Conservation (phyloP, 2,113 vertebrate genomes). For the Phrynosoma platyrhinos region DNA sequence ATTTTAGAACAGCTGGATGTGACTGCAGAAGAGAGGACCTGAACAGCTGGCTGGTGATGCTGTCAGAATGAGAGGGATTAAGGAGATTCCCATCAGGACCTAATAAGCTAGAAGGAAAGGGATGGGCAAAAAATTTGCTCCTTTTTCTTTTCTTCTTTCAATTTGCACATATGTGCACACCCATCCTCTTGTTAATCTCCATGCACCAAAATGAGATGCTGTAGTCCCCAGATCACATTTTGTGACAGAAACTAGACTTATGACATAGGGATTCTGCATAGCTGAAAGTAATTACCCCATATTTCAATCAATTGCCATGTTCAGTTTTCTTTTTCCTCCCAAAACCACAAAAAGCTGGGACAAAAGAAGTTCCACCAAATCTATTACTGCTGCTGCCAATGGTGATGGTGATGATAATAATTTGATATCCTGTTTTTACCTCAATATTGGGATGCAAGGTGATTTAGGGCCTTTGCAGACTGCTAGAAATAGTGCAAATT, state of each 20-base stretch:
- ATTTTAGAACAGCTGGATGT: slow-evolving; percentile 37
- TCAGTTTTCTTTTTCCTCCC: neutral
- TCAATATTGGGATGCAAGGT: no score
- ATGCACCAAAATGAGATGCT: no score
- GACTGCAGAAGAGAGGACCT: slow-evolving; percentile 6
- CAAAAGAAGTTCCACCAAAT: no score
- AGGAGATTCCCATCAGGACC: slow-evolving; percentile 20
- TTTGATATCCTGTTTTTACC: no score
- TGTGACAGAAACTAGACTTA: neutral
- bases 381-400: no score
- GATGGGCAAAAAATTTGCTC: neutral
- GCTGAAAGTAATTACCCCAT: no score
- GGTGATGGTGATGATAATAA: no score
- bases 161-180: neutral
- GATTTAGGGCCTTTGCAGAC: no score
- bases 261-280: neutral
- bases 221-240: neutral
- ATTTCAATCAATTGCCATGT: no score
- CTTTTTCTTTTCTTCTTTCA: neutral
- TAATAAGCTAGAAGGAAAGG: slow-evolving; percentile 22
- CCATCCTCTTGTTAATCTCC: neutral
- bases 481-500: no score
- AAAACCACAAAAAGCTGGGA: no score
- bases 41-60: slow-evolving; percentile 29
- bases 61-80: slow-evolving; percentile 29